phyloP scores from a whole-genome alignment of 2,113 vertebrate species.

The Tylochromis polylepis region DNA sequence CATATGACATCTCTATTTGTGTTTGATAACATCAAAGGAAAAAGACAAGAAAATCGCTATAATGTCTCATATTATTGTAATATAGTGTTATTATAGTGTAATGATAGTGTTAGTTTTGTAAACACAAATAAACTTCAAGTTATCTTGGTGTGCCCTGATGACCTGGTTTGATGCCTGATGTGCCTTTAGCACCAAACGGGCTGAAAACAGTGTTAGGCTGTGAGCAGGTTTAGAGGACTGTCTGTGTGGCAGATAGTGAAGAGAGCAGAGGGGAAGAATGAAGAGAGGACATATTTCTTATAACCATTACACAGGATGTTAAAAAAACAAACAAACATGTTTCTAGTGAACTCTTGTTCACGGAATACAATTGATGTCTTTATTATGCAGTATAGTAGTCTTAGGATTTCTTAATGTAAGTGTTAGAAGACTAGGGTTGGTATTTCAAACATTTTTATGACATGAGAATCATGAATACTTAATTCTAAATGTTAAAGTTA shows the following conservation, averaged over 20 bases:
- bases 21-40: not conserved
- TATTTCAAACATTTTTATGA: not conserved
- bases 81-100: not conserved
- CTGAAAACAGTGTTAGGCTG: not conserved
- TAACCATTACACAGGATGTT: not conserved
- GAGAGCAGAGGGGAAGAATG: not conserved
- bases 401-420: not conserved
- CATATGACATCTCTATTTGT: not conserved
- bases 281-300: not conserved
- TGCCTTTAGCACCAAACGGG: not conserved
- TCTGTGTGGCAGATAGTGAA: not conserved
- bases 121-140: not conserved
- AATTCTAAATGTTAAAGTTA: not conserved
- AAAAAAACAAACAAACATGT: fast-evolving
- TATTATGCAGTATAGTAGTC: not conserved
- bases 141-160: not conserved
- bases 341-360: not conserved
- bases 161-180: not conserved
- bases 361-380: not conserved
- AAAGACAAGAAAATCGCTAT: not conserved
- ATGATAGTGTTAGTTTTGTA: not conserved
- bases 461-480: not conserved
- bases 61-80: not conserved
- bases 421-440: not conserved
- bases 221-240: not conserved